Base-by-base conservation (phyloP, 2,797 vertebrate genomes). In the Neosalanx taihuensis region DNA sequence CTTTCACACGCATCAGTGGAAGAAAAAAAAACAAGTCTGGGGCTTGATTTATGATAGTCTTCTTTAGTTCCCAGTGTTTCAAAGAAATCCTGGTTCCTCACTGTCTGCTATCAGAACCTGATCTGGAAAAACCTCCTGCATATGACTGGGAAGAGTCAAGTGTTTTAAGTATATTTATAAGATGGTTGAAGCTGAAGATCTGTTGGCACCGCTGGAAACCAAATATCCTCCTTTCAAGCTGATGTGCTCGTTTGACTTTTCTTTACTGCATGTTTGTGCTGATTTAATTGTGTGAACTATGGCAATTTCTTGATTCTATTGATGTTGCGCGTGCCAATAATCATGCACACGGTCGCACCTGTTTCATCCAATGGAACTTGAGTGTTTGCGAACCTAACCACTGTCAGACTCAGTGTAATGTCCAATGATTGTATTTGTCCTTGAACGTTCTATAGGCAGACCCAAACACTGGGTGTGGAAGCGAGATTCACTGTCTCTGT, bases 361-460 rank as follows among this genome's bases (percentile, higher is more conserved):
- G 66, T 68, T 30, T 30, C n/a, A 51, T 46, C 23, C 26, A 3
- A 51, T 18, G 64, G 13, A 53, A 18, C 9, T 46, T 17, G 1
- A 13, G 64, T 30, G 33, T 67, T 17, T 30, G 46, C 64, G 7
- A 51, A 53, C 64, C 46, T 29, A 30, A 53, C 23, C 29, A 67
- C 29, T 23, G 37, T 26, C 2, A 31, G 64, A 23, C 46, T 30
- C 64, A n/a, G 46, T 51, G 49, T 26, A 51, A 17, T 18, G 17
- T 2, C 30, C 26, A 17, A 18, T 17, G 30, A 12, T 62, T 2
- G 6, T 33, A 15, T 62, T 57, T 26, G 6, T 66, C 60, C 69
- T 75, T 80, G 64, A 81, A 67, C 31, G 20, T 17, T 57, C 31
- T 23, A 26, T 17, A 60, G 68, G 31, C 56, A 7, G 30, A 18